Percentiles rank a stretch among this genome's conserved stretches.
Conservation (phyloP, 92 coral and sea anemone species). For the Actinernus sp. region DNA sequence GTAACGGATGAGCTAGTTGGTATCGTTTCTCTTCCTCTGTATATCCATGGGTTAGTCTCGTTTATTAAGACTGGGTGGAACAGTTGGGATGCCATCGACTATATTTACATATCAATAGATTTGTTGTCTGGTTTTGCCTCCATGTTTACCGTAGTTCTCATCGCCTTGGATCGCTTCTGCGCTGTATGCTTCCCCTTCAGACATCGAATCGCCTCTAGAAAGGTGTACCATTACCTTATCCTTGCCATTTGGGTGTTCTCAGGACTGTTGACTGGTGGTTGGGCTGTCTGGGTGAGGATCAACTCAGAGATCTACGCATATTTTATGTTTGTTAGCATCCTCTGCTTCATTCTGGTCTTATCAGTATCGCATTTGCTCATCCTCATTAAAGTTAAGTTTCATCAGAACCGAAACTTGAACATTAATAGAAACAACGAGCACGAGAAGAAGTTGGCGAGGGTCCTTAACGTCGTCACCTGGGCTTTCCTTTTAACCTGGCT, state of each 20-base stretch:
- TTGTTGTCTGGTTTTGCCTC: slow-evolving; percentile 76
- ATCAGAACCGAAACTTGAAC: neutral
- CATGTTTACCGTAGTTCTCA: slow-evolving; percentile 65
- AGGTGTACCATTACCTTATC: slow-evolving; percentile 26
- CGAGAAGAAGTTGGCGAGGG: slow-evolving; percentile 57
- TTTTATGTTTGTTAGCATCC: neutral
- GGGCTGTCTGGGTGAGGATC: slow-evolving; percentile 18
- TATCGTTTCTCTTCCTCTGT: slow-evolving; percentile 68
- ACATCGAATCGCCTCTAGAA: slow-evolving; percentile 49
- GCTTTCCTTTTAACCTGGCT: slow-evolving; percentile 75
- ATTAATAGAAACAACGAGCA: neutral
- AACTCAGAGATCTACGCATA: slow-evolving; percentile 43
- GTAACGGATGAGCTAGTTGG: slow-evolving; percentile 75
- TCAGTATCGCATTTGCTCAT: slow-evolving; percentile 1
- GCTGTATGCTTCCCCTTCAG: slow-evolving; percentile 72
- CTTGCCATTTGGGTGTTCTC: slow-evolving; percentile 57
- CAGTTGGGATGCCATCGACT: slow-evolving; percentile 1
- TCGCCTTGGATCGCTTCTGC: slow-evolving; percentile 73
- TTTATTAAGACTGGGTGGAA: slow-evolving; percentile 3
- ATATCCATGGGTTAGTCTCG: slow-evolving; percentile 44
- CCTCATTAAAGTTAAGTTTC: slow-evolving; percentile 1
- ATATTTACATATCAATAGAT: slow-evolving; percentile 52
- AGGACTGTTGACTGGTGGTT: slow-evolving; percentile 19
- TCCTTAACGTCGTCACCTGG: slow-evolving; percentile 51
- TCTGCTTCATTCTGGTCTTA: neutral